These are phyloP conservation scores for Pseudomyrmex sp. DNA, from an alignment of 1,140 invertebrate genomes.

Conservation along the genomic window DNA sequence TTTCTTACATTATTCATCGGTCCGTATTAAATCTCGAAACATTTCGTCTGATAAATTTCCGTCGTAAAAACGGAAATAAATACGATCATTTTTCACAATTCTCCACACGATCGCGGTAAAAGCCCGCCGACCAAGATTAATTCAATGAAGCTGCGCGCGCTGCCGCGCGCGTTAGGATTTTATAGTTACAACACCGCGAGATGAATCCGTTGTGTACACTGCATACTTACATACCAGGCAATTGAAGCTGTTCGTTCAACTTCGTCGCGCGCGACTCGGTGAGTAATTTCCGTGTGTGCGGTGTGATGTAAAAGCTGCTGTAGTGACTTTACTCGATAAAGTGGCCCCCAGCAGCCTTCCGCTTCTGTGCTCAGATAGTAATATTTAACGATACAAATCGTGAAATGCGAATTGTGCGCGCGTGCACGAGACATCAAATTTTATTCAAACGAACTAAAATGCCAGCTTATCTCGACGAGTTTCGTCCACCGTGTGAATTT, in stretches of 20 bases:
- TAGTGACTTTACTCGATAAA: conserved; percentile 73
- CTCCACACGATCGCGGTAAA: conserved; percentile 29
- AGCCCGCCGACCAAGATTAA: conserved; percentile 39
- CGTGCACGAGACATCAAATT: conserved; percentile 24
- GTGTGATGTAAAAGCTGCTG: conserved; percentile 63
- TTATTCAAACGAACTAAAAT: conserved; percentile 43
- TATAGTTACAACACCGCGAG: conserved; percentile 14
- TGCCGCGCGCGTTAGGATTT: conserved; percentile 14
- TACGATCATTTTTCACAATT: conserved; percentile 55
- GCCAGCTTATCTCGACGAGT: conserved; percentile 33
- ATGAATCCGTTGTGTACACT: conserved; percentile 54
- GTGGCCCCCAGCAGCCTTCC: conserved; percentile 20
- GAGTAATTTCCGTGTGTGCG: conserved; percentile 53
- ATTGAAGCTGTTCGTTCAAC: conserved; percentile 4
- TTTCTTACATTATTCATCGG: not conserved
- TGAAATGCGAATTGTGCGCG: conserved; percentile 6
- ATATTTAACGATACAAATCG: not conserved
- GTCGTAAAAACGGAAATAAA: conserved; percentile 44
- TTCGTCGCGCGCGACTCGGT: conserved; percentile 43
- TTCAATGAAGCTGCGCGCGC: conserved; percentile 23
- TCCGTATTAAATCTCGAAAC: not conserved
- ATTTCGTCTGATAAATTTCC: conserved; percentile 31
- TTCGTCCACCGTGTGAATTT: conserved; percentile 15
- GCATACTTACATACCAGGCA: conserved; percentile 22
- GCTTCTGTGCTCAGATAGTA: conserved; percentile 1